Evolutionary conservation across 2,797 vertebrate genomes (phyloP), one percentile per base, ranked within the genome.

Genomic region (Pangasius krempfi): DNA sequence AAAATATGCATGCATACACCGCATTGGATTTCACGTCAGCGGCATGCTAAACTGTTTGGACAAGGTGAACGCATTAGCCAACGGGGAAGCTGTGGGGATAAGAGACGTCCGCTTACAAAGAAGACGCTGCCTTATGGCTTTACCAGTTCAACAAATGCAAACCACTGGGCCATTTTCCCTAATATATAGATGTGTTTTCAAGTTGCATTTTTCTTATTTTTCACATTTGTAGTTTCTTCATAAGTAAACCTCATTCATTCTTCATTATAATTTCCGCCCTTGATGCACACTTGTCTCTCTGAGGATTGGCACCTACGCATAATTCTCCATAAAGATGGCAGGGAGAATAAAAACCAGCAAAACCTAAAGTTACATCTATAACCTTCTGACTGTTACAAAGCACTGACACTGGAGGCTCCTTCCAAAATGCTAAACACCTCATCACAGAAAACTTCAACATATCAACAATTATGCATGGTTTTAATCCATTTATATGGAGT

Each of bases 31-130:
- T 89, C 86, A 85, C 56, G 73, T 89, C 84, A 75, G 33, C 47
- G 80, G 75, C 76, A 87, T n/a, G 44, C 85, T 54, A 47, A 87
- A 60, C 88, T 91, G 88, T 92, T 90, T 92, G 87, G 92, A 92
- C 87, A 92, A 92, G 91, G 88, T 90, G 91, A 92, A 92, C 37
- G 52, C 90, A 91, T 92, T 92, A 92, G 75, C 82, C 86, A 79
- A 86, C 4, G n/a, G 52, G 72, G 52, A 87, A 80, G 9, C 60
- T 37, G 62, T 25, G 37, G 22, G 33, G 75, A 88, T 84, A 73
- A 18, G 62, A 54, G 86, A 58, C 40, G 30, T 84, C 44, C 44
- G 7, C 50, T 70, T 87, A 84, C n/a, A 54, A 83, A 79, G 64
- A 62, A 86, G 60, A 58, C 6, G 3, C 54, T 52, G 47, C 25